Conservation (phyloP, 1,140 invertebrate genomes). For the Calosoma granatense region DNA sequence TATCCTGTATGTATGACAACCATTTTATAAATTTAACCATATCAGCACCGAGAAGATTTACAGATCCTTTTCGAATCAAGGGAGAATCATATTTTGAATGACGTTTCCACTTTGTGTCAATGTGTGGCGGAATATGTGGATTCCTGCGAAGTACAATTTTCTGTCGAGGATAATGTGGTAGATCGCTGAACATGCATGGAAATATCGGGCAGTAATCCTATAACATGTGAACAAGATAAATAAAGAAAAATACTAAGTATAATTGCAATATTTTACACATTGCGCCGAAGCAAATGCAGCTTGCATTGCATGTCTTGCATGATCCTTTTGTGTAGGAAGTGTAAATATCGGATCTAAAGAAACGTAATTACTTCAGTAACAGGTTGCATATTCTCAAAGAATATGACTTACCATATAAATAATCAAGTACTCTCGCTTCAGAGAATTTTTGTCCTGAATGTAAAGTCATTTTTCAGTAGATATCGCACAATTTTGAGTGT, state of each 20-base stretch:
- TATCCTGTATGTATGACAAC: not conserved
- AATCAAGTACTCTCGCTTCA: conserved; percentile 7
- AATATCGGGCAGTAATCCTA: conserved; percentile 45
- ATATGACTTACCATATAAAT: conserved; percentile 15
- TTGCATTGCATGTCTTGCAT: conserved; percentile 37
- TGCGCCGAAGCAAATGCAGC: conserved; percentile 40
- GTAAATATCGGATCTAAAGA: conserved; percentile 40
- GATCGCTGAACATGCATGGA: conserved; percentile 44
- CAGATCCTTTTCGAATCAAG: not conserved
- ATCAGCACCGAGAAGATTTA: conserved; percentile 15
- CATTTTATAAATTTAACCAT: conserved; percentile 17
- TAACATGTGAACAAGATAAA: conserved; percentile 30
- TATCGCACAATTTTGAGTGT: too few species aligned
- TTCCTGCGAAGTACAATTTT: not conserved
- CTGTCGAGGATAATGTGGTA: conserved; percentile 27
- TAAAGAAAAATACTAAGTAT: not conserved
- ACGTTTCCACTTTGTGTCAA: not conserved
- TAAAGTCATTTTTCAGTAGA: too few species aligned
- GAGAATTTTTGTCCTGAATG: not conserved
- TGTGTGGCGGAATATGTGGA: not conserved
- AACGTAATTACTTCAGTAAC: conserved; percentile 15
- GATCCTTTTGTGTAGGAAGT: conserved; percentile 41
- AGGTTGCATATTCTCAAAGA: conserved; percentile 24
- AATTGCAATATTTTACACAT: conserved; percentile 33
- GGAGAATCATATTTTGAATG: not conserved